Base-by-base conservation (phyloP, 2,888 invertebrate genomes). In the Hemistola chrysoprasaria region DNA sequence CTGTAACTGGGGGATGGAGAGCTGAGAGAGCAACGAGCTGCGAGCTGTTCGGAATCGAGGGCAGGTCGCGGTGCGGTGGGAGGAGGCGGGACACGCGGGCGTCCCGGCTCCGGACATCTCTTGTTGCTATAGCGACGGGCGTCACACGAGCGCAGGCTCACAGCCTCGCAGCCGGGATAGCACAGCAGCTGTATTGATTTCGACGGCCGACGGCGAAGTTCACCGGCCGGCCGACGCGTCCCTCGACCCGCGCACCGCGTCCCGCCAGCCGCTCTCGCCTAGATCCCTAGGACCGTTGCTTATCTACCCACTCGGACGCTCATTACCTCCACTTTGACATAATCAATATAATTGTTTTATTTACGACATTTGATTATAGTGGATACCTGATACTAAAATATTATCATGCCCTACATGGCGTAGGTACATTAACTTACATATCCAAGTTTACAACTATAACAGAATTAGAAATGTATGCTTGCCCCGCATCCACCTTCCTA, bases 141-240 rank as follows among this genome's bases (percentile, higher is more conserved):
- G 71, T 70, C 75, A 78, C 79, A 74, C 74, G 70, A 65, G 65
- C 75, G 78, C 72, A 56, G 56, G 59, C 62, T 59, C 60, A 66
- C 71, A 66, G 79, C 2, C 16, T 16, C 69, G 83, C 22, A 6
- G 33, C 21, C 11, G 85, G 71, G 84, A 80, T 84, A 80, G 90
- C 88, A 80, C 84, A 80, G 90, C 88, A 90, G 92, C 88, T 90
- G 86, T 90, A 90, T 90, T 87, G 90, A 87, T 90, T 87, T 90
- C 80, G 88, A 3, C 16, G 16, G 16, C 16, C 16, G n/a, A 81
- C 71, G 56, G 65, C 70, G 60, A 72, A 70, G 87, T 85, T 86
- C 84, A 83, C 71, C 85, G 84, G 71, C 86, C 83, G 77, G 56
- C 63, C 56, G 53, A 54, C 65, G 30, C 59, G 45, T 62, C 70